Base-by-base conservation (phyloP, 35 echinoderm and acorn worm genomes). In the Chiridota heheva region DNA sequence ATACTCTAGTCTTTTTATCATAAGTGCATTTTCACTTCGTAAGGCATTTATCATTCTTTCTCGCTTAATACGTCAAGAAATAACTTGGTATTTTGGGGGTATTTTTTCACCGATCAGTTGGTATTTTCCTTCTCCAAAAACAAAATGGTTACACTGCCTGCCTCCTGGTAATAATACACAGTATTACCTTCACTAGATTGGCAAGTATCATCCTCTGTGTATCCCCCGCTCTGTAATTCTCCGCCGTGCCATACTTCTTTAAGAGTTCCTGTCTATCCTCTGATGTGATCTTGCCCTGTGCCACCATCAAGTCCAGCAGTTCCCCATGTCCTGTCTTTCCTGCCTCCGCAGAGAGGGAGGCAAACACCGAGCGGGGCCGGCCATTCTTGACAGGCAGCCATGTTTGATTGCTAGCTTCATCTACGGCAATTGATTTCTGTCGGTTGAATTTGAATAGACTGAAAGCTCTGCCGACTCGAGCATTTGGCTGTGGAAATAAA, bases 161-260 rank as follows among this genome's bases (percentile, higher is more conserved):
- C n/a, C n/a, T n/a, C n/a, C n/a, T n/a, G n/a, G n/a, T n/a, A n/a
- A n/a, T n/a, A n/a, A n/a, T n/a, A n/a, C n/a, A n/a, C n/a, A n/a
- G n/a, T n/a, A 84, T 61, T 68, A 98, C 95, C 85, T 98, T 98
- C 5, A 98, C 95, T 20, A 98, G 88, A 53, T 91, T 91, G 2
- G 82, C 95, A 8, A 98, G 49, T n/a, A 98, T 88, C 88, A 91
- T 88, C 2, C 95, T 69, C 45, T 98, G 88, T 42, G 89, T 89
- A 85, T 98, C 95, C 1, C 95, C 95, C 18, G 84, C 75, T 31
- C 90, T 88, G 67, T 92, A 92, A 51, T 91, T 91, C 64, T 87
- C 81, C 4, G 86, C 90, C 5, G 87, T 90, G n/a, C 81, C 86
- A 41, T 88, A 91, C 49, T 98, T 91, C 53, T 85, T 83, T 49